phyloP scores from a whole-genome alignment of 2,888 invertebrate genomes.

The Amiota mariae region DNA sequence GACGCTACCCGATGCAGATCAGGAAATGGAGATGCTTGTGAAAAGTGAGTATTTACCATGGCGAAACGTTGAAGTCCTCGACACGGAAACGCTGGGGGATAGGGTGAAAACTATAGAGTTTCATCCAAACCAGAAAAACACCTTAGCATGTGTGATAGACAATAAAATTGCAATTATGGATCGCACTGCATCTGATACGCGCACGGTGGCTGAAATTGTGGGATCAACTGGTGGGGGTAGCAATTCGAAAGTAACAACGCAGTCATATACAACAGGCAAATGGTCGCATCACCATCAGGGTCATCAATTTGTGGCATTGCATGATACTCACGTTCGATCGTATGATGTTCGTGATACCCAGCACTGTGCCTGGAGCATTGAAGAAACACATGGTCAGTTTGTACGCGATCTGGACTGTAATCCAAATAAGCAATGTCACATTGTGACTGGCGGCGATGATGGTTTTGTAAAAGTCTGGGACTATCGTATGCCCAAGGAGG shows the following conservation, averaged over 20 bases:
- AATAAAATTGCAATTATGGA: conserved; percentile 86
- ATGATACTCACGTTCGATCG: conserved; percentile 88
- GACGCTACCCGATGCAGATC: conserved; percentile 75
- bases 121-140: conserved; percentile 85
- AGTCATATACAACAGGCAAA: conserved; percentile 84
- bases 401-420: conserved; percentile 96
- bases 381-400: conserved; percentile 90
- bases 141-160: conserved; percentile 85
- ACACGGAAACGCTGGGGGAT: conserved; percentile 77
- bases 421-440: conserved; percentile 95
- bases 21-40: conserved; percentile 72
- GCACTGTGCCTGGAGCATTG: conserved; percentile 86
- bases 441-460: conserved; percentile 97
- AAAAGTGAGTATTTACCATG: conserved; percentile 75
- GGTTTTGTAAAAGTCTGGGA: conserved; percentile 98
- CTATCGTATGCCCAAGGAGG: conserved; percentile 84
- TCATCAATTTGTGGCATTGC: conserved; percentile 85
- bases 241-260: conserved; percentile 82
- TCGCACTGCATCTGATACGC: conserved; percentile 76
- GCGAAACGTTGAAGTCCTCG: conserved; percentile 73
- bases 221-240: conserved; percentile 59
- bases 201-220: conserved; percentile 69
- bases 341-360: conserved; percentile 89
- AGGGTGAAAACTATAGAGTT: conserved; percentile 89
- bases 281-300: conserved; percentile 94